Evolutionary conservation across 2,888 invertebrate genomes (phyloP), one percentile per base, ranked within the genome.

Genomic region (Heliconius ethilla): DNA sequence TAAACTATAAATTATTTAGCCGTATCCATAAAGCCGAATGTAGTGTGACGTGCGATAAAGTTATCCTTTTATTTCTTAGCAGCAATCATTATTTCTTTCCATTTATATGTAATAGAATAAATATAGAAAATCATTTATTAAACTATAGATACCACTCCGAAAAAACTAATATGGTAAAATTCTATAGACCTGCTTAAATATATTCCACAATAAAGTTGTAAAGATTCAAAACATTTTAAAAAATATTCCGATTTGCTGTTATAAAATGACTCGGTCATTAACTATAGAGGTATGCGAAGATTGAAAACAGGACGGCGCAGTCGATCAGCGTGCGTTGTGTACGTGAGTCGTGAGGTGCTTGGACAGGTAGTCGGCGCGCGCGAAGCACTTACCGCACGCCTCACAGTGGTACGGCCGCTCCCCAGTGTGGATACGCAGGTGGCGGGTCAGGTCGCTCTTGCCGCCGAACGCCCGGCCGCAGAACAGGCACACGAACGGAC

Each of bases 261-360:
- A 89, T 85, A 88, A 88, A 89, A 89, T 87, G 89, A 89, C 86
- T 89, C 89, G 89, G 89, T 89, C 88, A 86, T 84, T 84, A 84
- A 82, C 82, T 84, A 85, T 86, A 85, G 86, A 88, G 87, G 87
- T 87, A 87, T 86, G 86, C 81, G 85, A 85, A 83, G 87, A 84
- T 85, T 84, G 84, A 83, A 84, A 83, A 85, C 83, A 86, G 89
- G 91, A 89, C 90, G 91, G 91, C 87, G 90, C 86, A 83, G 83
- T 83, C 83, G 80, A 83, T 92, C 90, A 96, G 87, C 96, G 96
- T 81, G 96, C 95, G 88, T 96, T 96, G 92, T 98, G 98, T 85
- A 98, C 97, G 94, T 98, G 98, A 55, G 98, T 98, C 82, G 98
- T 98, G 84, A 98, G 96, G 92, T 98, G 98, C 91, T 98, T 98